phyloP scores from a whole-genome alignment of 1,140 invertebrate genomes.

The Danaus plexippus region DNA sequence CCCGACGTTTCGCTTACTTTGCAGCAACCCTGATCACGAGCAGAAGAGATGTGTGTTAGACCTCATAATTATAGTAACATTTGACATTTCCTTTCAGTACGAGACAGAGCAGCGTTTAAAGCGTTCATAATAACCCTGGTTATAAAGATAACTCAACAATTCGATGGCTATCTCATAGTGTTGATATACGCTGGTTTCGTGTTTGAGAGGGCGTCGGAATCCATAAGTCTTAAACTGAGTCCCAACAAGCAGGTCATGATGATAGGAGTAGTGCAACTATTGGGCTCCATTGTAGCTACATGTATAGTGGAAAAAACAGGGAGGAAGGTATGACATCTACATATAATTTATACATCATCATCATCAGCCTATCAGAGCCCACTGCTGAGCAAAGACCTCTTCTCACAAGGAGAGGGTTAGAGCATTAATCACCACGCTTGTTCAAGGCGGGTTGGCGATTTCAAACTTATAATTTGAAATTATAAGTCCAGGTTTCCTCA shows the following conservation, averaged over 20 bases:
- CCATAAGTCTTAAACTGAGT: conserved; percentile 46
- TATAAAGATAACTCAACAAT: conserved; percentile 65
- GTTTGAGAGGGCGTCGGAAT: conserved; percentile 50
- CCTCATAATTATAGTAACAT: too few species aligned
- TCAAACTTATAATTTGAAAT: too few species aligned
- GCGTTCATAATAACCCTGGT: conserved; percentile 60
- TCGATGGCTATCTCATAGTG: conserved; percentile 72
- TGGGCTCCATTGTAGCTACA: conserved; percentile 65
- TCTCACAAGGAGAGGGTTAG: too few species aligned
- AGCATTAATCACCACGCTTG: too few species aligned
- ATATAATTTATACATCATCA: too few species aligned
- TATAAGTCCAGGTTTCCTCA: too few species aligned
- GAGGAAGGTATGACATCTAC: conserved; percentile 39
- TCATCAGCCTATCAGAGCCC: too few species aligned
- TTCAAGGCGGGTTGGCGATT: too few species aligned
- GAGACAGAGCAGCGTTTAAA: conserved; percentile 53
- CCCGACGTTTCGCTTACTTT: too few species aligned
- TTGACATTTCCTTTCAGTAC: conserved; percentile 35
- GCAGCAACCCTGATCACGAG: too few species aligned
- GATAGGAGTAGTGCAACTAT: conserved; percentile 65
- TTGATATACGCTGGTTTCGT: conserved; percentile 69
- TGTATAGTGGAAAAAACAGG: conserved; percentile 70
- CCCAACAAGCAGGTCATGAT: conserved; percentile 70
- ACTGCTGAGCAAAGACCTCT: too few species aligned
- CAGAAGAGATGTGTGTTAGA: too few species aligned